Base-by-base conservation (phyloP, 2,113 vertebrate species). In the Rhea americana region DNA sequence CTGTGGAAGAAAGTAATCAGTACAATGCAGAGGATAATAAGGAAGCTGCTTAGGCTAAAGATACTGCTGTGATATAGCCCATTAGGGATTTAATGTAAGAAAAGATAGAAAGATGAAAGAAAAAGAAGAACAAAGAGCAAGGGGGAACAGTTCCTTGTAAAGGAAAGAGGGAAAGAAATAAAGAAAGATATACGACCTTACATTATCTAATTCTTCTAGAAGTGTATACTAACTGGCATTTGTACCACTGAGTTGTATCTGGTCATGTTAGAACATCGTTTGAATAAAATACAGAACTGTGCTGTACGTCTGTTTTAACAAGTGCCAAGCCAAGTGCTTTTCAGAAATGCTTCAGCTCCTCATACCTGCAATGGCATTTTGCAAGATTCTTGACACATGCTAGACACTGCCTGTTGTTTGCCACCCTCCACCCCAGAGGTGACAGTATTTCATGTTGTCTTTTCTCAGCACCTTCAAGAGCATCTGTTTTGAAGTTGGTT, bases 101-200 rank as follows among this genome's bases (percentile, higher is more conserved):
- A 89, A 89, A 95, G 70, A 92, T 89, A 75, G 78, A 71, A 90
- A 88, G 56, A 88, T 76, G 71, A 90, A 95, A 82, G 79, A 91
- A 80, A 48, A 92, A 19, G 39, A 96, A 92, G 85, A 94, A 95
- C 88, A 96, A 96, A 93, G 87, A 89, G 12, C 13, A 92, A 93
- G 11, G 50, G 35, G 73, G 70, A 94, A 72, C n/a, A 68, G 66
- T 63, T 86, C 47, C 53, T 55, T 67, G 37, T 59, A 87, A 80
- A 18, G 9, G 75, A 80, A 89, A 62, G 39, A 74, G 8, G 4
- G 5, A 63, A 67, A 81, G 45, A 85, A 80, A 65, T 11, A 68
- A 84, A 66, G 13, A 68, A 86, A 85, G 32, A 66, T 50, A 30
- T 56, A 89, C 77, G 51, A 73, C 71, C 37, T 87, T 84, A 48